Conservation (phyloP, 2,888 invertebrate genomes). For the Tinea semifulvella region DNA sequence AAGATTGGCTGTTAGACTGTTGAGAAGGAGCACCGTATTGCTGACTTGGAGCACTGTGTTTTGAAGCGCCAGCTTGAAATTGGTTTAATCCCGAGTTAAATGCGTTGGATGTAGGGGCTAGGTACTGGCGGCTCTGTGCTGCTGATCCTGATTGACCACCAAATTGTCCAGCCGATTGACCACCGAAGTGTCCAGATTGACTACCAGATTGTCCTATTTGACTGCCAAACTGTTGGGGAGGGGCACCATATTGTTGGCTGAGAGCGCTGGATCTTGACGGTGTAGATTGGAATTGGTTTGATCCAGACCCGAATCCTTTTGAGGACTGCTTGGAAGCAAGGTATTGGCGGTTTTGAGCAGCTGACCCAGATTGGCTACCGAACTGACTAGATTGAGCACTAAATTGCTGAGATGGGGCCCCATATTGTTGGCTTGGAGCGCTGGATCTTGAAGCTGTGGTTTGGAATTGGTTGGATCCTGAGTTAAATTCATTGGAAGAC, state of each 20-base stretch:
- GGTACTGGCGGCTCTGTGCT: not conserved
- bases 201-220: too few relatives aligned
- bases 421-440: not conserved
- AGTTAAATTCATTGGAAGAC: not conserved
- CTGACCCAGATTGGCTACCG: not conserved
- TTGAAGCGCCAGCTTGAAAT: constrained; percentile 1
- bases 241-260: constrained; percentile 7
- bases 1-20: not conserved
- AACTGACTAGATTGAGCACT: not conserved
- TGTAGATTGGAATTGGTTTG: constrained; percentile 4
- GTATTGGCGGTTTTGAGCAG: not conserved
- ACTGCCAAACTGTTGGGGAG: not conserved
- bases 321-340: not conserved
- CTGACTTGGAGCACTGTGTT: constrained; percentile 3
- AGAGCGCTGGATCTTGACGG: not conserved
- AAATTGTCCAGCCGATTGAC: not conserved
- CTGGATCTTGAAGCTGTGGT: not conserved
- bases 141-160: not conserved
- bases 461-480: not conserved
- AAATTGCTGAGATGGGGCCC: not conserved
- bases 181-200: too few relatives aligned
- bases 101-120: not conserved
- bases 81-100: not conserved
- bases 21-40: not conserved
- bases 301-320: not conserved